phyloP scores from a whole-genome alignment of 2,113 vertebrate genomes.

The Eublepharis macularius region DNA sequence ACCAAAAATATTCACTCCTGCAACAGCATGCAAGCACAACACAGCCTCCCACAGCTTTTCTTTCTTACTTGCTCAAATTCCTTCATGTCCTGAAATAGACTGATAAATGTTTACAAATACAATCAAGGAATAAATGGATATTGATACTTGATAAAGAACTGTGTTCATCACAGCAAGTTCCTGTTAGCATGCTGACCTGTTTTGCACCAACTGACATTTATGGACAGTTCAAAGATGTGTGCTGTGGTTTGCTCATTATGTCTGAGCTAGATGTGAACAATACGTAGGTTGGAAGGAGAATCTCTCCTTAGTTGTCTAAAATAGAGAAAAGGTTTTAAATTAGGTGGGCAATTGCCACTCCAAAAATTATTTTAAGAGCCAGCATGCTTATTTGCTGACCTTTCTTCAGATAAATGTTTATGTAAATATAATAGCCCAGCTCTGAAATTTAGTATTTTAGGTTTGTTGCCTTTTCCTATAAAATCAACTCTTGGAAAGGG shows the following conservation, averaged over 20 bases:
- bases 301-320: not conserved
- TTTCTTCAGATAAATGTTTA: not conserved
- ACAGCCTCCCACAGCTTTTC: no score
- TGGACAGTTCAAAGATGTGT: no score
- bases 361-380: not conserved
- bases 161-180: no score
- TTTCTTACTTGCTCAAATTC: no score
- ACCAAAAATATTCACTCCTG: no score
- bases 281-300: not conserved
- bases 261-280: not conserved
- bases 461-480: not conserved
- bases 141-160: no score
- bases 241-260: not conserved
- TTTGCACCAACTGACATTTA: not conserved
- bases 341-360: not conserved
- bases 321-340: slow-evolving; percentile 16
- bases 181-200: no score
- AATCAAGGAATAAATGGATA: no score
- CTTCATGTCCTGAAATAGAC: no score
- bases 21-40: no score
- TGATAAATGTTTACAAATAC: no score
- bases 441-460: not conserved
- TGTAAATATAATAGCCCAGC: not conserved
- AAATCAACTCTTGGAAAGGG: not conserved
- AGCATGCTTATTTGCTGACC: slow-evolving; percentile 9